Percentiles rank a stretch among this genome's conserved stretches.
phyloP scores from a whole-genome alignment of 2,113 vertebrate species.

The Saccopteryx bilineata region DNA sequence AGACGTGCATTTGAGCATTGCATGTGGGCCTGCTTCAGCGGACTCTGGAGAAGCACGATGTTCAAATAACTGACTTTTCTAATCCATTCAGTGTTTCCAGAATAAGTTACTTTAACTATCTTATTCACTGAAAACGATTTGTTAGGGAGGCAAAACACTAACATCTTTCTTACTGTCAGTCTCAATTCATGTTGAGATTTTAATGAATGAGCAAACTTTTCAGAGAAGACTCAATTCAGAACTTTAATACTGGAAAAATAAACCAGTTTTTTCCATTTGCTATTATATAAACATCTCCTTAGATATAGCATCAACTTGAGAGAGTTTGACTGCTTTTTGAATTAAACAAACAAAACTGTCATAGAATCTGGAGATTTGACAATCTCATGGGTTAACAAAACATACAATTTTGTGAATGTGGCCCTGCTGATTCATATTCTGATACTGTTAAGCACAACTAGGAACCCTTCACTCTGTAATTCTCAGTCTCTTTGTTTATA shows the following conservation, averaged over 20 bases:
- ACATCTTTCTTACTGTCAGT: not conserved
- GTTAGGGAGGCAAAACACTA: not conserved
- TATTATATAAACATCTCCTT: not conserved
- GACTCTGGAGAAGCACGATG: not conserved
- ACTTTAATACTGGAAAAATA: not conserved
- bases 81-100: not conserved
- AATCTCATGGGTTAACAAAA: not conserved
- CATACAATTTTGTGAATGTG: not conserved
- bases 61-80: not conserved
- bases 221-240: not conserved
- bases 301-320: not conserved
- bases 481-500: not conserved
- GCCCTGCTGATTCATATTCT: not conserved
- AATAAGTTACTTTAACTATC: not conserved
- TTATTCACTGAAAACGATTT: not conserved
- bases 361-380: not conserved
- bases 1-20: not conserved
- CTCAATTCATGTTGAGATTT: not conserved
- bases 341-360: not conserved
- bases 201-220: not conserved
- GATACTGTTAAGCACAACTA: not conserved
- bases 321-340: not conserved
- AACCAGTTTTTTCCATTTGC: not conserved
- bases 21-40: not conserved
- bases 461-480: not conserved